Conservation (phyloP, 2,113 vertebrate species). For the Grammomys surdaster region DNA sequence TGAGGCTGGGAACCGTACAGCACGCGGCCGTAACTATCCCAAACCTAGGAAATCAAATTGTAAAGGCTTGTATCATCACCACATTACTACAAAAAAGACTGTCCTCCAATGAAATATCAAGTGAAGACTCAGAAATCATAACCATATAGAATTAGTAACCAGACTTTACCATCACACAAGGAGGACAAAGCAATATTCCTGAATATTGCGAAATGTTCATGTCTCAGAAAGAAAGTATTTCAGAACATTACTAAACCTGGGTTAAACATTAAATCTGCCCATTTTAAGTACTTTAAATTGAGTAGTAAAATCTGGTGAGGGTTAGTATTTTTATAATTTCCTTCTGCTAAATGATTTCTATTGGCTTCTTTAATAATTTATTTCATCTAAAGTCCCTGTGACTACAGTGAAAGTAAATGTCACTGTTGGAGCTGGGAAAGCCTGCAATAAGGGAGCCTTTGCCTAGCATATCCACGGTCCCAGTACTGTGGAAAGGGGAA, state of each 20-base stretch:
- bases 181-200: not conserved
- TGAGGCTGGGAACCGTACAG: constrained; percentile 92
- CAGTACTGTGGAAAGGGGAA: not conserved
- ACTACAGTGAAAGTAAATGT: constrained; percentile 17
- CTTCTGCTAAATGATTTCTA: constrained; percentile 29
- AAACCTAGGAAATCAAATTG: constrained; percentile 89
- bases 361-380: constrained; percentile 53
- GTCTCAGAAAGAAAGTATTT: not conserved
- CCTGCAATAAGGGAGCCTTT: not conserved
- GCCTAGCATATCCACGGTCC: not conserved
- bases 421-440: not conserved
- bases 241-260: not conserved
- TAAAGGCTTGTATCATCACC: not conserved
- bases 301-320: constrained; percentile 24
- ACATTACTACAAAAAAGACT: constrained; percentile 52
- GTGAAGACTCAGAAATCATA: constrained; percentile 53
- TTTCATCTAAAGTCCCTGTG: constrained; percentile 46
- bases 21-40: constrained; percentile 95
- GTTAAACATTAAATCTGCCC: constrained; percentile 21
- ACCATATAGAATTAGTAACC: not conserved
- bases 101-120: not conserved
- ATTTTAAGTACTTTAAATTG: constrained; percentile 52
- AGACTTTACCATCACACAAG: not conserved
- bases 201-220: not conserved
- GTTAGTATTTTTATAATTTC: not conserved